Evolutionary conservation across 1,140 invertebrate species (phyloP), one percentile per base, ranked within the genome.

Genomic region (Lethocerus indicus): DNA sequence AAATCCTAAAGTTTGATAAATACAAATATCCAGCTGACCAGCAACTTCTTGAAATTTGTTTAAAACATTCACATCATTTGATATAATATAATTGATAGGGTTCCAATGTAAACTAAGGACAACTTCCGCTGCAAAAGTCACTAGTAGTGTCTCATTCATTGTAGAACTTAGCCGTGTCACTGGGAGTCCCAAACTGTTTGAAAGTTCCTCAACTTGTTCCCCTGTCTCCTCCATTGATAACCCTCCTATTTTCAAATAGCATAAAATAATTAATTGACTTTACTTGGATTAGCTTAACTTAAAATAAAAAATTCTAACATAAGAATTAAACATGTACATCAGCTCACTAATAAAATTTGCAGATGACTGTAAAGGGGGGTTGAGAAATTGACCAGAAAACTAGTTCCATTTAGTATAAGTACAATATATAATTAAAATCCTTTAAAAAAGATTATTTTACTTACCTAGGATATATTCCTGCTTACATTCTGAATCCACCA

Each of bases 401-500:
- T 4, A 26, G 6, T 6, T 24, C 26, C 13, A 5, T 21, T 21
- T 6, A 6, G 7, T 5, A 24, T 5, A 16, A 32, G 18, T 49
- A 16, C 18, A 16, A 24, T 16, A 18, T 43, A 25, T 49, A n/a
- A n/a, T n/a, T n/a, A n/a, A n/a, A n/a, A n/a, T n/a, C n/a, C n/a
- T 3, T 40, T 20, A 43, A 21, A 18, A 5, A 39, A 43, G 25
- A 16, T 32, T 16, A 26, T 4, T 18, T 14, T 28, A 41, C 51
- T 52, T 29, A 58, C 56, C 56, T 25, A 54, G 41, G 12, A 50
- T 9, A 28, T 49, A 42, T 7, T 46, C 25, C 14, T 52, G 28
- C 13, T 28, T 41, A 35, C 59, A 60, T 23, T 56, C 53, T 27
- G 43, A 37, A 16, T 59, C 56, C 0, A 57, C 53, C 1, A 56